Evolutionary conservation across 2,113 vertebrate genomes (phyloP).

Genomic region (Anarrhichthys ocellatus): DNA sequence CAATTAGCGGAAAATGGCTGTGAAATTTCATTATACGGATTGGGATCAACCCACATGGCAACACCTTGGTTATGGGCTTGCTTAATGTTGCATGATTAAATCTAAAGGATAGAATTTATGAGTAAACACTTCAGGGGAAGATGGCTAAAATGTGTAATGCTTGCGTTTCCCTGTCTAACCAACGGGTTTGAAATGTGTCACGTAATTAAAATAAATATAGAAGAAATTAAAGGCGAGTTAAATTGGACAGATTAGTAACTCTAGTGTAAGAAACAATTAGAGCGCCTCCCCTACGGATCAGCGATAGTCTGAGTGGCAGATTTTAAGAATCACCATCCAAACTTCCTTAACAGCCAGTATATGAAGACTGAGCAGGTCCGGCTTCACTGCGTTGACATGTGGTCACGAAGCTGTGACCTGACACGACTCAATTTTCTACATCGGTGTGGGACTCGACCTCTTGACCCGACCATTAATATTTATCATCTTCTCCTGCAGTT

Average conservation of each 20-base stretch:
- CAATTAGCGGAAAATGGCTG: conserved; percentile 1
- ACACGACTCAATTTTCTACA: conserved; percentile 27
- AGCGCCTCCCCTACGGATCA: too few relatives aligned
- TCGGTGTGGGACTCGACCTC: conserved; percentile 23
- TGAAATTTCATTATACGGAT: conserved; percentile 28
- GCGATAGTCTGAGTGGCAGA: not conserved
- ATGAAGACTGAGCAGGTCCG: not conserved
- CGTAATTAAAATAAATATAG: not conserved
- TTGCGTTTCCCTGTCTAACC: not conserved
- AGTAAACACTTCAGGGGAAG: conserved; percentile 14
- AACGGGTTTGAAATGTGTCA: not conserved
- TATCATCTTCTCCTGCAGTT: conserved; percentile 15
- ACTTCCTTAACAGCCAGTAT: not conserved
- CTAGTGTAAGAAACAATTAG: not conserved
- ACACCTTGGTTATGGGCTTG: conserved; percentile 8
- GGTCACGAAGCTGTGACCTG: conserved; percentile 20
- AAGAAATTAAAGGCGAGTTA: not conserved
- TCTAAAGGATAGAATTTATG: conserved; percentile 1
- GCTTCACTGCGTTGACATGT: conserved; percentile 1
- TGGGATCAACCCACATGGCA: conserved; percentile 31
- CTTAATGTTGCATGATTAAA: conserved; percentile 32
- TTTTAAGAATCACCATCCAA: conserved; percentile 3
- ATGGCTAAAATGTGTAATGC: not conserved
- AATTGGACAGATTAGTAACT: conserved; percentile 20
- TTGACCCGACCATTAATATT: conserved; percentile 54